These are phyloP conservation scores for Drosophila setosimentum DNA, from an alignment of 2,888 invertebrate species.

Conservation along the genomic window DNA sequence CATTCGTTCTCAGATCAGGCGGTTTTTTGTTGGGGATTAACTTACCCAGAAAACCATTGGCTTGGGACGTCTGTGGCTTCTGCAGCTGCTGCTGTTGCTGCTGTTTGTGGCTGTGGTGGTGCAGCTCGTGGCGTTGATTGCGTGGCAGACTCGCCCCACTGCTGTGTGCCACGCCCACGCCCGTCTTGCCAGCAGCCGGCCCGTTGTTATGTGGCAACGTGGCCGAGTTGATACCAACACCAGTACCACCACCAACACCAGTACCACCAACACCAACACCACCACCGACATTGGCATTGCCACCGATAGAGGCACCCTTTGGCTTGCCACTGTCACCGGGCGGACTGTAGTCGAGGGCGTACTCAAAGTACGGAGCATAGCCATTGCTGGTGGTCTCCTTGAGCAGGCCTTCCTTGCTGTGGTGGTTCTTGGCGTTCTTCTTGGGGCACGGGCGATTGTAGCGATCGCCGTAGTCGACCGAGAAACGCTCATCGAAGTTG, in stretches of 20 bases:
- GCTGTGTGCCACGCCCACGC: slow-evolving; percentile 40
- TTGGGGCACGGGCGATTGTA: slow-evolving; percentile 81
- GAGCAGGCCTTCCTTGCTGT: slow-evolving; percentile 63
- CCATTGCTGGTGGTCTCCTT: slow-evolving; percentile 81
- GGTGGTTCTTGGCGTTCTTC: slow-evolving; percentile 79
- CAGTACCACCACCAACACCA: background rate
- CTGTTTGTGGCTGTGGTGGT: slow-evolving; percentile 62
- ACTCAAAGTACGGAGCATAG: slow-evolving; percentile 92
- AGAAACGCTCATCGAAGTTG: slow-evolving; percentile 88
- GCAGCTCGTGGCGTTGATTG: slow-evolving; percentile 82
- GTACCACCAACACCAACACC: slow-evolving; percentile 2
- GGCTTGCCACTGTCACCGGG: slow-evolving; percentile 85
- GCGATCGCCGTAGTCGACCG: slow-evolving; percentile 84
- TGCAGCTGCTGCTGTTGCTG: slow-evolving; percentile 25
- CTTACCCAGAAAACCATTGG: slow-evolving; percentile 83
- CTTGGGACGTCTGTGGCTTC: slow-evolving; percentile 62
- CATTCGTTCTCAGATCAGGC: background rate
- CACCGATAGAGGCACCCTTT: slow-evolving; percentile 39
- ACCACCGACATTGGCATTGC: background rate
- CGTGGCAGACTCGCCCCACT: slow-evolving; percentile 83
- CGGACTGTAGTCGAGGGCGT: slow-evolving; percentile 94
- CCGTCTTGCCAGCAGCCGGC: slow-evolving; percentile 5
- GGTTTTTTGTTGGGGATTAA: background rate
- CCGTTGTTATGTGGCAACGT: slow-evolving; percentile 80
- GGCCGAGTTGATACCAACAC: slow-evolving; percentile 73